Evolutionary conservation across 2,797 vertebrate species (phyloP).

Genomic region (Centropyge bicolor): DNA sequence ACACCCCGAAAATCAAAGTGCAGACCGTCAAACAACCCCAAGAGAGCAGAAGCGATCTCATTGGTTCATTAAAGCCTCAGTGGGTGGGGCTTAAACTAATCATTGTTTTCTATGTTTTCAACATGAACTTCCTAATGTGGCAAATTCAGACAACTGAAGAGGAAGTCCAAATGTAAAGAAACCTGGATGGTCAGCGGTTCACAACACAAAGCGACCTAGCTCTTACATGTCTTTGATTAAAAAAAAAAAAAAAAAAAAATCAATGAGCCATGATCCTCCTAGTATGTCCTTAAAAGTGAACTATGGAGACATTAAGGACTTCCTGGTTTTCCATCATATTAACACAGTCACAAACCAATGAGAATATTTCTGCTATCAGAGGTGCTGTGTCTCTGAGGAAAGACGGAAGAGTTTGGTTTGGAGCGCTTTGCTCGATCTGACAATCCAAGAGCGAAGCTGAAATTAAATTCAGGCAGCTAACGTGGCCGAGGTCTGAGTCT

Average conservation of each 20-base stretch:
- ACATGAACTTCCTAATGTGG: background rate
- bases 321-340: no score
- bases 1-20: background rate
- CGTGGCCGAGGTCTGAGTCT: conserved; percentile 46
- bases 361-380: conserved; percentile 13
- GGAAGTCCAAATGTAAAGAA: background rate
- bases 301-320: no score
- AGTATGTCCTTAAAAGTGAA: no score
- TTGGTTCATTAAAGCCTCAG: background rate
- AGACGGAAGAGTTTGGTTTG: conserved; percentile 4
- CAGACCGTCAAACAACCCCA: background rate
- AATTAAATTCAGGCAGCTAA: conserved; percentile 7
- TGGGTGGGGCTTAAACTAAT: background rate
- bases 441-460: background rate
- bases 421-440: background rate
- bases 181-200: background rate
- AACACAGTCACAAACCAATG: no score
- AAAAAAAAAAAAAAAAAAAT: no score
- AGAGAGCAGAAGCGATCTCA: background rate
- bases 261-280: no score
- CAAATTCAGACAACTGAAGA: background rate
- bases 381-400: background rate
- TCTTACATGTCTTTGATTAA: background rate
- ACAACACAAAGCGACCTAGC: background rate
- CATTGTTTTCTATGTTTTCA: background rate